phyloP scores from a whole-genome alignment of 2,113 vertebrate genomes.

The Zosterops japonicus region DNA sequence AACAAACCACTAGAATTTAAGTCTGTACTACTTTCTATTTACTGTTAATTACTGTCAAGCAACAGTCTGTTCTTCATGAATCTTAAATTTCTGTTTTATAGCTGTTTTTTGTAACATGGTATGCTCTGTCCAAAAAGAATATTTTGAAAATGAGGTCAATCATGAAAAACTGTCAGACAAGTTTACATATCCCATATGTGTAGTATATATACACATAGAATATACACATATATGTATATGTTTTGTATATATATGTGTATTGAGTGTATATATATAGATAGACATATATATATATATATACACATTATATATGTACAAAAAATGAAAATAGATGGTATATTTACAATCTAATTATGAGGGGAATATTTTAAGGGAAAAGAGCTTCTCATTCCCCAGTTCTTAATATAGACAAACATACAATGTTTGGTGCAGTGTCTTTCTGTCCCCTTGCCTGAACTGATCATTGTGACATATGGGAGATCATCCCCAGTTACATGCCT shows the following conservation, averaged over 20 bases:
- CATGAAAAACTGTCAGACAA: background rate
- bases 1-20: background rate
- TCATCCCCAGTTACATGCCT: background rate
- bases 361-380: background rate
- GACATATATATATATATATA: too few relatives aligned
- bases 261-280: background rate
- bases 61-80: background rate
- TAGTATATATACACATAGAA: too few relatives aligned
- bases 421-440: background rate
- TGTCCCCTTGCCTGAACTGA: background rate
- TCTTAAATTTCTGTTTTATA: background rate
- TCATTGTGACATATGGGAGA: background rate
- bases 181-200: background rate
- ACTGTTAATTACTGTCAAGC: background rate
- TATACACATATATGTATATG: too few relatives aligned
- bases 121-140: background rate
- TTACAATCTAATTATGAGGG: slow-evolving; percentile 12
- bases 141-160: background rate
- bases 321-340: background rate
- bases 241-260: background rate
- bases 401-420: background rate
- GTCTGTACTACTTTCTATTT: background rate
- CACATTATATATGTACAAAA: background rate
- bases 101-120: background rate
- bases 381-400: background rate